Conservation (phyloP, 2,888 invertebrate genomes). For the Agriopis marginaria region DNA sequence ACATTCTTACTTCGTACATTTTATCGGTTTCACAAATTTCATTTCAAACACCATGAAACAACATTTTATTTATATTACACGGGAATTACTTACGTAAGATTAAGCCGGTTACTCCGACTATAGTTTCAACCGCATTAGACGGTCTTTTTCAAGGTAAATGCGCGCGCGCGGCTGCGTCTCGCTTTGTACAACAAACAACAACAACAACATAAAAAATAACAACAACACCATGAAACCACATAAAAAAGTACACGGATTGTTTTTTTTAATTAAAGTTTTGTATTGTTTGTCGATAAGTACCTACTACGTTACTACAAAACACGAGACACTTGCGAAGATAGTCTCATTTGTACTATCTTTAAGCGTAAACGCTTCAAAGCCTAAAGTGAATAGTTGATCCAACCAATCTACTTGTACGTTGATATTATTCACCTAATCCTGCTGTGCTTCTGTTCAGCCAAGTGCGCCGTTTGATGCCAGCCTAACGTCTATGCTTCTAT, state of each 20-base stretch:
- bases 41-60: not conserved
- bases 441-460: slow-evolving; percentile 42
- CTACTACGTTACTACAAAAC: not conserved
- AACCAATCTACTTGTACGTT: slow-evolving; percentile 35
- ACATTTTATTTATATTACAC: no score
- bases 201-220: no score
- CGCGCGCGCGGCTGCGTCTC: no score
- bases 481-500: slow-evolving; percentile 34
- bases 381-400: slow-evolving; percentile 35
- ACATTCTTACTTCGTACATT: not conserved
- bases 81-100: no score
- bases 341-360: slow-evolving; percentile 13
- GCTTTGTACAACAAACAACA: no score
- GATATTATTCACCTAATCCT: slow-evolving; percentile 47
- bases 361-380: slow-evolving; percentile 22
- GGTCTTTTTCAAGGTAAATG: no score
- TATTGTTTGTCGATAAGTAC: not conserved
- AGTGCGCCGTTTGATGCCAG: slow-evolving; percentile 45
- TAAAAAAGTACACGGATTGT: not conserved
- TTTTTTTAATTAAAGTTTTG: not conserved
- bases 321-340: not conserved
- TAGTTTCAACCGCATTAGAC: no score
- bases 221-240: no score
- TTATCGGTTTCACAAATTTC: not conserved
- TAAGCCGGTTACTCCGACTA: no score